Conservation (phyloP, 2,888 invertebrate genomes). For the Halictus ligatus region DNA sequence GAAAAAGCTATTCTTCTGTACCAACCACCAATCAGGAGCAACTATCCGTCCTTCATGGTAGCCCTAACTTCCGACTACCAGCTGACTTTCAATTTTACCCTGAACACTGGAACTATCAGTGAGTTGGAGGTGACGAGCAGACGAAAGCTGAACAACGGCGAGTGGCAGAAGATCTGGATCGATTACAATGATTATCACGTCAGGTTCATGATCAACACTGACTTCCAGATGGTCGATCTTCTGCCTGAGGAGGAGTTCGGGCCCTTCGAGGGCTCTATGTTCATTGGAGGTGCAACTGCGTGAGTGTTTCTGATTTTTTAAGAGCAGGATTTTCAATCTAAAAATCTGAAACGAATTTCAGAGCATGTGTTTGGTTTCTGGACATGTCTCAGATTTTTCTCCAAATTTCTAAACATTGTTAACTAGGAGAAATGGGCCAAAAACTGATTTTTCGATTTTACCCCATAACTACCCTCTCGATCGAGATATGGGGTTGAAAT, state of each 20-base stretch:
- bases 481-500: too few relatives aligned
- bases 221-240: conserved; percentile 94
- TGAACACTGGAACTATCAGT: conserved; percentile 93
- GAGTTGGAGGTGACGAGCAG: conserved; percentile 93
- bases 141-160: conserved; percentile 94
- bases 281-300: conserved; percentile 96
- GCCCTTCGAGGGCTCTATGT: conserved; percentile 96
- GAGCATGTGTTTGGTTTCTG: too few relatives aligned
- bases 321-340: too few relatives aligned
- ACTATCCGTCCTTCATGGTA: conserved; percentile 96
- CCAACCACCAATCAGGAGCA: conserved; percentile 94
- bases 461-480: too few relatives aligned
- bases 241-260: conserved; percentile 95
- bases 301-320: conserved; percentile 82
- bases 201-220: conserved; percentile 95
- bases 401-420: too few relatives aligned
- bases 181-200: conserved; percentile 98
- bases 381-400: too few relatives aligned
- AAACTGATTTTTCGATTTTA: too few relatives aligned
- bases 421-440: too few relatives aligned
- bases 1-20: conserved; percentile 95
- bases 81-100: conserved; percentile 94
- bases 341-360: too few relatives aligned
- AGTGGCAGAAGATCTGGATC: conserved; percentile 98
- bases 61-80: conserved; percentile 93